Evolutionary conservation across 2,888 invertebrate species (phyloP).

Genomic region (Argyresthia goedartella): DNA sequence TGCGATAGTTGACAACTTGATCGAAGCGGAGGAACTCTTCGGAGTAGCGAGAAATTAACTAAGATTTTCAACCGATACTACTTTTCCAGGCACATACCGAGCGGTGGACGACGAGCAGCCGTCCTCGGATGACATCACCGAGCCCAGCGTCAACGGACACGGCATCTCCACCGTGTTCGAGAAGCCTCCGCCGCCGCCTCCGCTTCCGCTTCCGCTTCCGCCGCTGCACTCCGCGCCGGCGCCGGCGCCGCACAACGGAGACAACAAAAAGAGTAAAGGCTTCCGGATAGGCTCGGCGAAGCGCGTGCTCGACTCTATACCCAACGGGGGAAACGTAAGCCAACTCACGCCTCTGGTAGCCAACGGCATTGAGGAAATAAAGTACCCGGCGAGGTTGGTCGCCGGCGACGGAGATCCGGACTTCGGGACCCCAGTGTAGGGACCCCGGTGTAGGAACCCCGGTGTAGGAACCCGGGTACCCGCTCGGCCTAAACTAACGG

Average conservation of each 20-base stretch:
- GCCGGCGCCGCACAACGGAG: conserved; percentile 27
- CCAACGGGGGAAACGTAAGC: conserved; percentile 15
- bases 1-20: no score
- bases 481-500: not conserved
- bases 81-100: conserved; percentile 30
- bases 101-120: conserved; percentile 43
- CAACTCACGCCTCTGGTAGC: conserved; percentile 19
- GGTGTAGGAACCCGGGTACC: no score
- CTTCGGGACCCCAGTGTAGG: conserved; percentile 77
- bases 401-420: conserved; percentile 75
- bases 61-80: no score
- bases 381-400: conserved; percentile 25
- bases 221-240: not conserved
- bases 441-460: conserved; percentile 78
- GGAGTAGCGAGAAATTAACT: no score
- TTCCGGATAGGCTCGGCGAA: conserved; percentile 60
- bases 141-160: conserved; percentile 6
- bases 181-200: conserved; percentile 9
- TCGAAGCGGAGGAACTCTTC: no score
- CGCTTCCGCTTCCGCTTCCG: conserved; percentile 3
- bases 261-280: conserved; percentile 39
- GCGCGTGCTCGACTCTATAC: conserved; percentile 33
- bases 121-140: conserved; percentile 40
- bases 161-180: conserved; percentile 15
- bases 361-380: conserved; percentile 17